A percentile compares a stretch with the other conserved stretches of the same genome.
Conservation (phyloP, 1,140 invertebrate species). For the Drosophila grimshawi region DNA sequence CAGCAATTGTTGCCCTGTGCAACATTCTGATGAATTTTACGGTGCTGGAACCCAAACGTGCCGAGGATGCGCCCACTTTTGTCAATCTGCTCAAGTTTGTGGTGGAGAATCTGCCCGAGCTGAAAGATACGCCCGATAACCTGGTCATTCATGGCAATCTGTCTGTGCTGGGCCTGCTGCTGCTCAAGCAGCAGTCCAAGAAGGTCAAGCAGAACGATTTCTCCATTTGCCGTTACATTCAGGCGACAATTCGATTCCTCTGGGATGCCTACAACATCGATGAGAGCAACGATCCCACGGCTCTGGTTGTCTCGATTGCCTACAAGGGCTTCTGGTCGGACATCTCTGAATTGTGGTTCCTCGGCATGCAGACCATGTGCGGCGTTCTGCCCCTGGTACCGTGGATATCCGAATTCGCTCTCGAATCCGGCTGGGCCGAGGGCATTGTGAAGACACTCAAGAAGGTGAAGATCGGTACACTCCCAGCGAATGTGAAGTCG, state of each 20-base stretch:
- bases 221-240: slow-evolving; percentile 94
- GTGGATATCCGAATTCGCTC: slow-evolving; percentile 95
- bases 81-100: slow-evolving; percentile 93
- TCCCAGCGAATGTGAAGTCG: slow-evolving; percentile 93
- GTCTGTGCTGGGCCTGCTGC: slow-evolving; percentile 91
- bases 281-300: slow-evolving; percentile 92
- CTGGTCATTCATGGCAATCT: slow-evolving; percentile 93
- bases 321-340: slow-evolving; percentile 96
- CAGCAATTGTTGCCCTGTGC: slow-evolving; percentile 93
- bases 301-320: slow-evolving; percentile 92
- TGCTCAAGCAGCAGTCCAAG: slow-evolving; percentile 93
- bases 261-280: slow-evolving; percentile 97
- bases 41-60: slow-evolving; percentile 92
- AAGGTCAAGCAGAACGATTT: slow-evolving; percentile 94
- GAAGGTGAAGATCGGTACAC: slow-evolving; percentile 91
- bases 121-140: slow-evolving; percentile 93
- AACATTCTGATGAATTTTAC: slow-evolving; percentile 97
- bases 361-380: slow-evolving; percentile 96
- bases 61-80: slow-evolving; percentile 91
- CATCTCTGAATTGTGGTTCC: slow-evolving; percentile 95
- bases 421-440: slow-evolving; percentile 96
- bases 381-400: slow-evolving; percentile 91
- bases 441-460: slow-evolving; percentile 92
- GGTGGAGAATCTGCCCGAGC: slow-evolving; percentile 93
- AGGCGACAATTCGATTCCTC: slow-evolving; percentile 93